A percentile compares a stretch with the other conserved stretches of the same genome.
phyloP scores from a whole-genome alignment of 2,888 invertebrate species.

The Hybos culiciformis region DNA sequence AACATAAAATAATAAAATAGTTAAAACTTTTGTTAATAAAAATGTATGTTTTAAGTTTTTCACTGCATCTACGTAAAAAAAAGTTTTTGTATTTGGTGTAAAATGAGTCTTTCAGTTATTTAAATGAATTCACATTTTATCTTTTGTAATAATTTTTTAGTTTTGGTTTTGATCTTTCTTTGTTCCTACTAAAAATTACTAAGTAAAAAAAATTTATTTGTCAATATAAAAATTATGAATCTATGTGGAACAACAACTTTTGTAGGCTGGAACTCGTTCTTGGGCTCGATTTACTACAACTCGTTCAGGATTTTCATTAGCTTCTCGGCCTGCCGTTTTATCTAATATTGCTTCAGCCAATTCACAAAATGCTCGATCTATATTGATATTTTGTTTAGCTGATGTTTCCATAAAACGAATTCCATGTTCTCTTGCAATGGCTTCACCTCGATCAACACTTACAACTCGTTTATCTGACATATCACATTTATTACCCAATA shows the following conservation, averaged over 20 bases:
- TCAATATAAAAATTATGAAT: too few relatives aligned
- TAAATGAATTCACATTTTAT: too few relatives aligned
- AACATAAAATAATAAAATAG: too few relatives aligned
- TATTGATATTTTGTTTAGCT: slow-evolving; percentile 93
- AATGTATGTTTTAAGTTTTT: too few relatives aligned
- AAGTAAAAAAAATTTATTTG: too few relatives aligned
- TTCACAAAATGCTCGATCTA: slow-evolving; percentile 89
- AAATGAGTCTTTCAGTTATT: too few relatives aligned
- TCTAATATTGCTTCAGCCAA: slow-evolving; percentile 89
- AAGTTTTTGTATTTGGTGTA: too few relatives aligned
- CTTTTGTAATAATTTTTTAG: too few relatives aligned
- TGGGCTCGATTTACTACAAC: slow-evolving; percentile 54
- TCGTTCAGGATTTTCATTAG: slow-evolving; percentile 57
- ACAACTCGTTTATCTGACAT: slow-evolving; percentile 92
- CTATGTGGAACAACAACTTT: slow-evolving; percentile 30
- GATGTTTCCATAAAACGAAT: slow-evolving; percentile 97
- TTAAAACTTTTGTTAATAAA: too few relatives aligned
- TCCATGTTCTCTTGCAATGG: slow-evolving; percentile 87
- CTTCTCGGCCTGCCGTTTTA: slow-evolving; percentile 73
- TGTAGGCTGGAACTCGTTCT: slow-evolving; percentile 33
- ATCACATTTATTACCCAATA: slow-evolving; percentile 95
- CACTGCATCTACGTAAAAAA: too few relatives aligned
- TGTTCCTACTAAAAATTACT: too few relatives aligned
- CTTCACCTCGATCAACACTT: slow-evolving; percentile 83
- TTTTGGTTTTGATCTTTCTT: too few relatives aligned